These are phyloP conservation scores for Meandrina meandrites DNA, from an alignment of 92 coral and sea anemone species.

Conservation along the genomic window DNA sequence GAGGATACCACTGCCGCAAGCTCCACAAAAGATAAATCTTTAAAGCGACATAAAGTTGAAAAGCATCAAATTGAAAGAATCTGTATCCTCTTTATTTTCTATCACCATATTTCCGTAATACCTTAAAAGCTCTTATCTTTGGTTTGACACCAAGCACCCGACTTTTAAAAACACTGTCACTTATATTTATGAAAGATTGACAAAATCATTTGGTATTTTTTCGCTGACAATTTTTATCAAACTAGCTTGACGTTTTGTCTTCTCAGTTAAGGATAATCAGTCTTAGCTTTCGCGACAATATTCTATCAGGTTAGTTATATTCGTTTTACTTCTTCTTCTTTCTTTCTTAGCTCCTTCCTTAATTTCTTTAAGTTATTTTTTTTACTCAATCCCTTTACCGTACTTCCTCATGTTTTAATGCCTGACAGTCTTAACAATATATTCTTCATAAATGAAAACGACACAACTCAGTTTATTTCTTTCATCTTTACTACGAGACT, in stretches of 20 bases:
- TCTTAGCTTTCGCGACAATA: not conserved
- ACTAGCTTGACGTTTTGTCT: not conserved
- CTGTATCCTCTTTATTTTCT: not conserved
- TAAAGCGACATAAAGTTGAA: not conserved
- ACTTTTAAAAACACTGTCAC: not conserved
- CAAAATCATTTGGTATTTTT: not conserved
- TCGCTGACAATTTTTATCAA: not conserved
- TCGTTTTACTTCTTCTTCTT: not conserved
- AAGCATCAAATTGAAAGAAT: not conserved
- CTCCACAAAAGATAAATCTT: not conserved
- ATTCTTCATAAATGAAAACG: not conserved
- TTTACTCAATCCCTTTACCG: not conserved
- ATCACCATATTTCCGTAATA: slow-evolving; percentile 20
- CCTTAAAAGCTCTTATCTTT: slow-evolving; percentile 19
- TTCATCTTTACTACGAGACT: not conserved
- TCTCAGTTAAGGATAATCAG: not conserved
- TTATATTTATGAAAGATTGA: slow-evolving; percentile 2
- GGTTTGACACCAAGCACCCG: slow-evolving; percentile 12
- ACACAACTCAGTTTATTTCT: not conserved
- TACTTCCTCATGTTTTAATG: not conserved
- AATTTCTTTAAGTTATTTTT: not conserved
- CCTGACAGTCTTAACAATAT: not conserved
- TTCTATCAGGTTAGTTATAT: not conserved
- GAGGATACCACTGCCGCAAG: not conserved
- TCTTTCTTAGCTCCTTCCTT: too few species aligned